A percentile compares a stretch with the other conserved stretches of the same genome.
These are phyloP conservation scores for Sisyra nigra DNA, from an alignment of 2,888 invertebrate species.

Conservation along the genomic window DNA sequence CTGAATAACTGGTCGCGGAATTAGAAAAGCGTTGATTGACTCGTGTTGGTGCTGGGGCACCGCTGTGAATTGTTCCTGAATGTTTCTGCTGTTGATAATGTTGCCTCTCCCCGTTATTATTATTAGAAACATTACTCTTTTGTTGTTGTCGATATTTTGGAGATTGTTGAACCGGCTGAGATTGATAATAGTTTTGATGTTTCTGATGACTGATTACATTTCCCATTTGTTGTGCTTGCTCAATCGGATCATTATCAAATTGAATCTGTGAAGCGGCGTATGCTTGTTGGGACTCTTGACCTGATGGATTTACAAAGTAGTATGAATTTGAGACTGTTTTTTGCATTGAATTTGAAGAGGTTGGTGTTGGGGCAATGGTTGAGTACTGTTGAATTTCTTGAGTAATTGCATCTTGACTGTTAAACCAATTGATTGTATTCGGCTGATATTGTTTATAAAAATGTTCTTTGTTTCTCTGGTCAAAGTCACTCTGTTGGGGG, in stretches of 20 bases:
- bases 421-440: neutral
- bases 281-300: neutral
- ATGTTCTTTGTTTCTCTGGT: neutral
- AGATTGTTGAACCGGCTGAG: neutral
- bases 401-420: slow-evolving; percentile 3
- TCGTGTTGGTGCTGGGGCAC: too few relatives aligned
- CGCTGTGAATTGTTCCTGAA: too few relatives aligned
- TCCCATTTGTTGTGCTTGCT: slow-evolving; percentile 6
- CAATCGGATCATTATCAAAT: neutral
- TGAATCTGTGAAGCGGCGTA: neutral
- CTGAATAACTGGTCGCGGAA: neutral
- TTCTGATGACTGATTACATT: slow-evolving; percentile 8
- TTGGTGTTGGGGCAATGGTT: neutral
- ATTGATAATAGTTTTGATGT: slow-evolving; percentile 7
- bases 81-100: too few relatives aligned
- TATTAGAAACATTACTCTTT: too few relatives aligned
- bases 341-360: neutral
- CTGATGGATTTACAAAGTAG: neutral
- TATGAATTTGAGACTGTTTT: neutral
- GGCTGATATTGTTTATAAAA: neutral
- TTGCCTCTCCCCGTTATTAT: too few relatives aligned
- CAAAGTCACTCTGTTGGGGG: neutral
- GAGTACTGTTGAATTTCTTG: neutral
- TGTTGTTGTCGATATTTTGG: neutral
- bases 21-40: neutral